Conservation (phyloP, 2,113 vertebrate species). For the Mus musculus region DNA sequence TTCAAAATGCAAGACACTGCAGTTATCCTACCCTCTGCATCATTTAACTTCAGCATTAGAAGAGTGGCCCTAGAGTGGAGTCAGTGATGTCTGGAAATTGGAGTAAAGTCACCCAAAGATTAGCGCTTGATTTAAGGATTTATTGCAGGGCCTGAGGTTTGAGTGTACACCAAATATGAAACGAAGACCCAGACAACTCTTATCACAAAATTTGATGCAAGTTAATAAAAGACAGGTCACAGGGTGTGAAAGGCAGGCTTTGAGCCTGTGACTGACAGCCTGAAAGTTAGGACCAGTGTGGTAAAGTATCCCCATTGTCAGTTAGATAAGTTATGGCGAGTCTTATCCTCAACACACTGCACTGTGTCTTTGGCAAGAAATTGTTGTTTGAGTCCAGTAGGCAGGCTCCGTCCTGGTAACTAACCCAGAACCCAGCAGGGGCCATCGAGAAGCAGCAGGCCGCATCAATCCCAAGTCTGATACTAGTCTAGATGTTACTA, state of each 20-base stretch:
- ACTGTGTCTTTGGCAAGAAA: background rate
- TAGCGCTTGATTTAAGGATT: constrained; percentile 24
- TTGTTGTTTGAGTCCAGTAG: accelerated
- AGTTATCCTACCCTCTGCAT: background rate
- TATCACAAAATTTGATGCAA: background rate
- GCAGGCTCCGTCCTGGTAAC: background rate
- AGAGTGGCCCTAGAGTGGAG: background rate
- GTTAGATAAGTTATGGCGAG: background rate
- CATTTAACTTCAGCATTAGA: constrained; percentile 12
- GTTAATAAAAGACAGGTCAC: constrained; percentile 5
- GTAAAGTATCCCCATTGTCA: background rate
- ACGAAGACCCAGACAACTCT: constrained; percentile 29
- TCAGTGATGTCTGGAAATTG: background rate
- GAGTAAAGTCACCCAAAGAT: background rate
- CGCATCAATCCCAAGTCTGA: accelerated
- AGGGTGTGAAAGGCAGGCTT: background rate
- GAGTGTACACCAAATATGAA: constrained; percentile 35
- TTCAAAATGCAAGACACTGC: constrained; percentile 64
- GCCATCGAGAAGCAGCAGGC: background rate
- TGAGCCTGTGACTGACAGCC: background rate
- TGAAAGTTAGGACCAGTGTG: too few species aligned
- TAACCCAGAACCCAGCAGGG: too few species aligned
- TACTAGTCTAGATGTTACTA: background rate
- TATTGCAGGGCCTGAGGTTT: constrained; percentile 37
- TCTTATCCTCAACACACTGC: background rate